phyloP scores from a whole-genome alignment of 1,140 invertebrate species.

The Carposina sasakii region DNA sequence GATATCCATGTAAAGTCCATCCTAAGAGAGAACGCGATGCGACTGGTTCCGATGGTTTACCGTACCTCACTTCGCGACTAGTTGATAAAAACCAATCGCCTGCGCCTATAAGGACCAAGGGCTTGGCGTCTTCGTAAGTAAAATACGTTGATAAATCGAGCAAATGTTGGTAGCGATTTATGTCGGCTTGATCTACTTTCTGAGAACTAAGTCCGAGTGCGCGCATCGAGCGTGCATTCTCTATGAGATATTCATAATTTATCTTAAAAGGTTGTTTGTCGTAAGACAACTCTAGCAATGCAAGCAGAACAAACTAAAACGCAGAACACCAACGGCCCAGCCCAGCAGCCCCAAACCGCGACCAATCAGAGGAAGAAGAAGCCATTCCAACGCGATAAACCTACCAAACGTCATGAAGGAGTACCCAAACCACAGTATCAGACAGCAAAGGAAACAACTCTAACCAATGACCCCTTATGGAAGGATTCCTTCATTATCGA shows the following conservation, averaged over 20 bases:
- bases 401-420: no score
- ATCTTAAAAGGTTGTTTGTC: no score
- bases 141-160: conserved; percentile 3
- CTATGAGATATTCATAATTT: conserved; percentile 8
- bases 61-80: conserved; percentile 6
- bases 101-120: conserved; percentile 19
- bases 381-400: no score
- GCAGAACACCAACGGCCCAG: no score
- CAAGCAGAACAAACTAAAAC: no score
- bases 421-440: no score
- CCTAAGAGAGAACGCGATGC: conserved; percentile 16
- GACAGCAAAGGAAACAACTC: no score
- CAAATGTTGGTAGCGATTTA: conserved; percentile 8
- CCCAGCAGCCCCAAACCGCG: no score
- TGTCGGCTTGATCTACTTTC: not conserved
- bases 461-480: conserved; percentile 24
- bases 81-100: conserved; percentile 20
- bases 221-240: conserved; percentile 7
- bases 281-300: no score
- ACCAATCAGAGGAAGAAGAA: no score
- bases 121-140: conserved; percentile 7
- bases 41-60: conserved; percentile 13
- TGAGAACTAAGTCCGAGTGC: conserved; percentile 6
- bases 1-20: conserved; percentile 19
- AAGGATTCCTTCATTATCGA: conserved; percentile 19